Conservation (phyloP, 2,113 vertebrate genomes). For the Phyllostomus hastatus region DNA sequence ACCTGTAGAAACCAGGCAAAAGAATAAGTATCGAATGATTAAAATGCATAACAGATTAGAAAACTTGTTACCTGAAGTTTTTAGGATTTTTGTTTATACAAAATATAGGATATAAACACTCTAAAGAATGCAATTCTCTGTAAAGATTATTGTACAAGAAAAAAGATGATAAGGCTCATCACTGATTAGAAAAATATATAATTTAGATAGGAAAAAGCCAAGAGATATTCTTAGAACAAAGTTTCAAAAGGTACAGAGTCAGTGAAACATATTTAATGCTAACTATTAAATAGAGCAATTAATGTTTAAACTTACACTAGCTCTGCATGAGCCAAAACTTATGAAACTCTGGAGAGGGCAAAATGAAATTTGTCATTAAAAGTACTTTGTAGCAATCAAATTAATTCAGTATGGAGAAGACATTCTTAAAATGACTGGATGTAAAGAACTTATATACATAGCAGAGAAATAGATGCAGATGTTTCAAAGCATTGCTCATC, state of each 20-base stretch:
- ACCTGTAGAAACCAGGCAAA: not conserved
- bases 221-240: not conserved
- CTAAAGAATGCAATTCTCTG: not conserved
- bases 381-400: constrained; percentile 13
- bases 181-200: not conserved
- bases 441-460: not conserved
- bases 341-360: not conserved
- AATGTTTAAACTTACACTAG: constrained; percentile 26
- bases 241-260: not conserved
- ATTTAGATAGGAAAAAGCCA: not conserved
- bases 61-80: not conserved
- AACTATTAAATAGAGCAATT: not conserved
- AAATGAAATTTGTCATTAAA: constrained; percentile 51
- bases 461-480: not conserved
- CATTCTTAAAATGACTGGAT: not conserved
- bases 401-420: not conserved
- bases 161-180: not conserved
- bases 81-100: constrained; percentile 29
- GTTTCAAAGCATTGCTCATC: constrained; percentile 1
- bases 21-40: constrained; percentile 19
- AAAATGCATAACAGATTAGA: not conserved
- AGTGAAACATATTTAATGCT: constrained; percentile 3
- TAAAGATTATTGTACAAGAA: constrained; percentile 23
- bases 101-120: not conserved
- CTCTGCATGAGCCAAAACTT: not conserved